phyloP scores from a whole-genome alignment of 64 coral and sea anemone species.

The Cladopsammia gracilis region DNA sequence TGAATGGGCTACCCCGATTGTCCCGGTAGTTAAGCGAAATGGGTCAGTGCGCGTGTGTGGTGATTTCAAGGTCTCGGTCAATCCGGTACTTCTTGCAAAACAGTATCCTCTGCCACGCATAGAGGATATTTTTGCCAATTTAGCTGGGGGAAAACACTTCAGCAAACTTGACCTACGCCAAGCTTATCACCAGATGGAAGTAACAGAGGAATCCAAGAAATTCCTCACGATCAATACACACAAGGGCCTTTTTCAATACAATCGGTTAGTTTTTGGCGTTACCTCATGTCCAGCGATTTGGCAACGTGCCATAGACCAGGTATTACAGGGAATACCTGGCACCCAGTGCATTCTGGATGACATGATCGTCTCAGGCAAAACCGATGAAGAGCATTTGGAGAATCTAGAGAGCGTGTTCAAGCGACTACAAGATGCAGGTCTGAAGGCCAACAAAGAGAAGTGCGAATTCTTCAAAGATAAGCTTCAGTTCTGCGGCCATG shows the following conservation, averaged over 20 bases:
- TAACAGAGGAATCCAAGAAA: slow-evolving; percentile 39
- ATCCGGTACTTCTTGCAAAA: slow-evolving; percentile 50
- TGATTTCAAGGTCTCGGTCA: slow-evolving; percentile 62
- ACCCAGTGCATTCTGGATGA: too few relatives aligned
- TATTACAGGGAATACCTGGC: slow-evolving; percentile 35
- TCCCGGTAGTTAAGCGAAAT: slow-evolving; percentile 39
- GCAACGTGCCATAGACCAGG: too few relatives aligned
- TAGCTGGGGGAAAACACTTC: slow-evolving; percentile 41
- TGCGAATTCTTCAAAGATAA: slow-evolving; percentile 54
- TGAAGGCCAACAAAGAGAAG: slow-evolving; percentile 52
- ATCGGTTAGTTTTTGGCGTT: slow-evolving; percentile 31
- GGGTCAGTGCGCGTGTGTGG: slow-evolving; percentile 59
- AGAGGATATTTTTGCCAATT: slow-evolving; percentile 49
- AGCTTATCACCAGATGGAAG: slow-evolving; percentile 54
- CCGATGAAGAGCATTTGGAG: slow-evolving; percentile 39
- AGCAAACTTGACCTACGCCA: slow-evolving; percentile 47
- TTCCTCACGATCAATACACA: slow-evolving; percentile 46
- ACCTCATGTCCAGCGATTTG: slow-evolving; percentile 8
- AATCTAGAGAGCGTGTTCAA: slow-evolving; percentile 46
- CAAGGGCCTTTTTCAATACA: slow-evolving; percentile 43
- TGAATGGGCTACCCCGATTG: slow-evolving; percentile 72
- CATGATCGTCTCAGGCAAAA: too few relatives aligned
- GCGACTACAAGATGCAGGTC: slow-evolving; percentile 52
- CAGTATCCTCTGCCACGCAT: slow-evolving; percentile 32
- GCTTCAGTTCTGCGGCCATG: slow-evolving; percentile 66